Evolutionary conservation across 1,140 invertebrate genomes (phyloP), one percentile per base, ranked within the genome.

Genomic region (Hyles euphorbiae): DNA sequence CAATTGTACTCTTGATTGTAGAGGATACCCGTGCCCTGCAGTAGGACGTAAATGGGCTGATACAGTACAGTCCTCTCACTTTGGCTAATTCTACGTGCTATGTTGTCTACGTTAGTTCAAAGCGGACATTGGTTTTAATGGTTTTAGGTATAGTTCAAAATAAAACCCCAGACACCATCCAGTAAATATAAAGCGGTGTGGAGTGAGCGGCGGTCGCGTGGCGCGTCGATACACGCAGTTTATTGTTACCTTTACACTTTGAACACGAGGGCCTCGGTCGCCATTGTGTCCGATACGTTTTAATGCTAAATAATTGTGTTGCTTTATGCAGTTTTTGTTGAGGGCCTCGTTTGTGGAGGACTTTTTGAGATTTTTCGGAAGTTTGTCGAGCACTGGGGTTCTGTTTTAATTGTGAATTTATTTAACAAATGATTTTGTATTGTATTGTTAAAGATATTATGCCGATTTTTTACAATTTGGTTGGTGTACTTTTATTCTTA

Each of bases 191-290:
- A 8, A 5, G 33, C n/a, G 22, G 50, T 33, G 22, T 33, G 33
- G n/a, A 52, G 9, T 52, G 34, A 8, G 36, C 34, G 50, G 22
- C 7, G 34, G 40, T 44, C 52, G 52, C 52, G 52, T 53, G 40
- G 40, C 40, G 52, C 52, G 36, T 36, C 52, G 52, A 43, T 53
- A 47, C 12, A 54, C 53, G 40, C 53, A 34, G 22, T 36, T 54
- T 36, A 54, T 54, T 54, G 53, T 54, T 54, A 54, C 53, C 53
- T 54, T 54, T 54, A 40, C 53, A 54, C 53, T 54, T 54, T 54
- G 40, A 5, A 36, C 22, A 36, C 40, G 53, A 40, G 40, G 34
- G 36, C 40, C 12, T 34, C 34, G 33, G 34, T 34, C 52, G 36
- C 36, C 12, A 54, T 54, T 54, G 40, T 54, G 47, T 11, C 36